A percentile compares a stretch with the other conserved stretches of the same genome.
phyloP scores from a whole-genome alignment of 2,888 invertebrate species.

The Tetramorium bicarinatum region DNA sequence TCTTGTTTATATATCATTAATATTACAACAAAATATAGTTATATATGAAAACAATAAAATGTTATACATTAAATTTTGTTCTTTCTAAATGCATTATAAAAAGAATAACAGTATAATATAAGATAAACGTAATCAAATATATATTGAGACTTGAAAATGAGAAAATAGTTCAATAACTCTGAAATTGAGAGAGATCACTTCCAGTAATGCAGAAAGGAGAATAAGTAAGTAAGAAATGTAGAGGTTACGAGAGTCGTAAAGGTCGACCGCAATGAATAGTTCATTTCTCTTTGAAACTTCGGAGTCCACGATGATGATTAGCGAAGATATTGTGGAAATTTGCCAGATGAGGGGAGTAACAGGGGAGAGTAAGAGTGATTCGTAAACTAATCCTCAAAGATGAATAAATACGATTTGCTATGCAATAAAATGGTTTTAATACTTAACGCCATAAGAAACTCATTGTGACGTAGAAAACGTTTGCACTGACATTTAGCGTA shows the following conservation, averaged over 20 bases:
- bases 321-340: constrained; percentile 65
- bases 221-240: constrained; percentile 39
- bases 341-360: constrained; percentile 64
- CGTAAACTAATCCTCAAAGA: constrained; percentile 69
- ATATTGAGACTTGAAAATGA: constrained; percentile 16
- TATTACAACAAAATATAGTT: constrained; percentile 74
- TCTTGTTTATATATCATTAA: too few species aligned
- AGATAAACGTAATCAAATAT: background rate
- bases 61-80: constrained; percentile 28
- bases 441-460: constrained; percentile 27
- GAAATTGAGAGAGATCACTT: constrained; percentile 46
- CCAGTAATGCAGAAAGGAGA: constrained; percentile 35
- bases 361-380: constrained; percentile 58
- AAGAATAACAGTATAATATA: background rate
- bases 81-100: constrained; percentile 30
- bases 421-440: constrained; percentile 49
- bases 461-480: constrained; percentile 1
- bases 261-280: constrained; percentile 76
- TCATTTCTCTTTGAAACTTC: constrained; percentile 76
- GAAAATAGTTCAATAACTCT: constrained; percentile 50
- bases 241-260: constrained; percentile 58
- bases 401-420: constrained; percentile 55
- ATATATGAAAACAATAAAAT: constrained; percentile 63
- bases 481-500: background rate
- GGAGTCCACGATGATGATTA: constrained; percentile 67